These are phyloP conservation scores for Bellardia pandia DNA, from an alignment of 2,888 invertebrate genomes.

Conservation along the genomic window DNA sequence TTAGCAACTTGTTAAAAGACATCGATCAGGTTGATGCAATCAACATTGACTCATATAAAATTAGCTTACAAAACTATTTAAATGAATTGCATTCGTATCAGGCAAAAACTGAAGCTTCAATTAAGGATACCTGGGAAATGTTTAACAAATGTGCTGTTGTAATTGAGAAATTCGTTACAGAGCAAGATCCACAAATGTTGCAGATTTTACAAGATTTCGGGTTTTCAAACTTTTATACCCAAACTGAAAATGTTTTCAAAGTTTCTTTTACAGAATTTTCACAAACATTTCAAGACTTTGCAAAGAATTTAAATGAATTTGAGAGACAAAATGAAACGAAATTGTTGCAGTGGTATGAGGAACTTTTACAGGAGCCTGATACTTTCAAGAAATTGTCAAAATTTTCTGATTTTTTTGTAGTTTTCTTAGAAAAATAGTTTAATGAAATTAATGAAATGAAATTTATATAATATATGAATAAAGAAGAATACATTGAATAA, in stretches of 20 bases:
- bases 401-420: neutral
- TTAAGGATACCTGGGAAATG: neutral
- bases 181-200: neutral
- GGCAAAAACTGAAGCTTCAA: neutral
- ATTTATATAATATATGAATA: too few species aligned
- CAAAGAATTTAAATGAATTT: neutral
- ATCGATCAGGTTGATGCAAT: neutral
- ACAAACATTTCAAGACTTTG: constrained; percentile 7
- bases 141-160: neutral
- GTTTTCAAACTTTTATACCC: neutral
- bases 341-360: constrained; percentile 9
- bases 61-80: constrained; percentile 21
- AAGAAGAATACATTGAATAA: too few species aligned
- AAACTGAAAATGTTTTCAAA: neutral
- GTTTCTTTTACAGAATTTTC: constrained; percentile 5
- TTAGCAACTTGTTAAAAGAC: neutral
- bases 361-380: neutral
- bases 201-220: neutral
- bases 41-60: neutral
- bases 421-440: constrained; percentile 27
- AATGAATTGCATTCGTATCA: neutral
- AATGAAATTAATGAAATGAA: neutral
- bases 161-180: neutral
- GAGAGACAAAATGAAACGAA: neutral
- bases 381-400: neutral